Evolutionary conservation across 2,113 vertebrate genomes (phyloP).

Genomic region (Picathartes gymnocephalus): DNA sequence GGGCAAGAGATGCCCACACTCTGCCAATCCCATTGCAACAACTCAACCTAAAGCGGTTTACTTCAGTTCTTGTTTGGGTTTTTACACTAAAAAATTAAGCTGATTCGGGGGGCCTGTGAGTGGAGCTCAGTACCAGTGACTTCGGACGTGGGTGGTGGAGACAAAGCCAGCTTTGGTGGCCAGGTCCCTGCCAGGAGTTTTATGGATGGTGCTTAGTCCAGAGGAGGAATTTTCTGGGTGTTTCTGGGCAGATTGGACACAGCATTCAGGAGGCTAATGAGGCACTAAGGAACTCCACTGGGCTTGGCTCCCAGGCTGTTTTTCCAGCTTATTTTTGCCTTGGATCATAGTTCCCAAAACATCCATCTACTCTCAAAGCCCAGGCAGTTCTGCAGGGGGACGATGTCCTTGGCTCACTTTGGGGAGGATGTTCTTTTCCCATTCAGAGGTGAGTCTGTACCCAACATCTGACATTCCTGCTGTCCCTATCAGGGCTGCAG

Average conservation of each 20-base stretch:
- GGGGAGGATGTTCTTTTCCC: neutral
- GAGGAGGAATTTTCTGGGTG: neutral
- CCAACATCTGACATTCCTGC: neutral
- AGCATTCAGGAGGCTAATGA: neutral
- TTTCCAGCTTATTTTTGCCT: neutral
- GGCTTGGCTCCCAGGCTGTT: neutral
- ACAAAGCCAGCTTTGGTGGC: neutral
- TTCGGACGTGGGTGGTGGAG: neutral
- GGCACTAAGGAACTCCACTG: neutral
- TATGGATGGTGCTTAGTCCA: neutral
- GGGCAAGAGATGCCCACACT: fast-evolving
- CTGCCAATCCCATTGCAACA: neutral
- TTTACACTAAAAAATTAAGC: neutral
- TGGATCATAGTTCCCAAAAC: neutral
- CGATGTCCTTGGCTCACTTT: neutral
- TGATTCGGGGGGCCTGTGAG: fast-evolving
- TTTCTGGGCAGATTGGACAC: neutral
- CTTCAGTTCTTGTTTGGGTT: neutral
- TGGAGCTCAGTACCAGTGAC: neutral
- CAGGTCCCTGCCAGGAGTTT: neutral
- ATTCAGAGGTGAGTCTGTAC: neutral
- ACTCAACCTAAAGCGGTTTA: neutral
- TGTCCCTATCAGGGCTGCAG: neutral
- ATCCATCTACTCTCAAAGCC: neutral
- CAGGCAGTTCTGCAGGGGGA: neutral